Evolutionary conservation across 2,888 invertebrate genomes (phyloP), one percentile per base, ranked within the genome.

Genomic region (Sminthurinus aureus): DNA sequence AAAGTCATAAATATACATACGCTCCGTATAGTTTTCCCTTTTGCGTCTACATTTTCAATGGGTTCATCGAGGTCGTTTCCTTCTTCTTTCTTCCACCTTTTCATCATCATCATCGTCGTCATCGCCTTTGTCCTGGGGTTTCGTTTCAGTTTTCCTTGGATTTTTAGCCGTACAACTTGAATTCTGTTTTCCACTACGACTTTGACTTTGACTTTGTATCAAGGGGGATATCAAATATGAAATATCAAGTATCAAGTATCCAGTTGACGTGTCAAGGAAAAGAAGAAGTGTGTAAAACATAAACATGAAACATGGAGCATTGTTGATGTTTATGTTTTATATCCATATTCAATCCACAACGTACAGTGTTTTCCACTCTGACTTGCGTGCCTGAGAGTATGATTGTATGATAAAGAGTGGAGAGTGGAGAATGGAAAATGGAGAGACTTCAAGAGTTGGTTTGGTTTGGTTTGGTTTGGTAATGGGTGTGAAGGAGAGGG

Each of bases 201-300:
- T 11, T n/a, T 6, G 67, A 67, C n/a, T 12, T n/a, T 6, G 67
- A 22, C n/a, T n/a, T 3, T 71, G 71, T 71, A 71, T 71, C 71
- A 26, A 71, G 71, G 71, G 71, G 24, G 24, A 71, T 0, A 71
- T 71, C 24, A 71, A n/a, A n/a, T n/a, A n/a, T n/a, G n/a, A n/a
- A n/a, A n/a, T n/a, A n/a, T n/a, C n/a, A n/a, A n/a, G 71, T 71
- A 71, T 71, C 71, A 26, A 71, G 71, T 0, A 71, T 71, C 24
- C 24, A 71, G 24, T 71, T 71, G 71, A 26, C n/a, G 15, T 24
- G 24, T 24, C 11, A 11, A 22, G 71, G 26, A 71, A 13, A 26
- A 26, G 71, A 71, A 15, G 18, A 18, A 18, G 9, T 6, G 58
- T 13, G 9, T 15, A 11, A 58, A 18, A 58, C 58, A 58, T 13